These are phyloP conservation scores for Hydropsyche tenuis DNA, from an alignment of 1,140 invertebrate genomes.

Conservation along the genomic window DNA sequence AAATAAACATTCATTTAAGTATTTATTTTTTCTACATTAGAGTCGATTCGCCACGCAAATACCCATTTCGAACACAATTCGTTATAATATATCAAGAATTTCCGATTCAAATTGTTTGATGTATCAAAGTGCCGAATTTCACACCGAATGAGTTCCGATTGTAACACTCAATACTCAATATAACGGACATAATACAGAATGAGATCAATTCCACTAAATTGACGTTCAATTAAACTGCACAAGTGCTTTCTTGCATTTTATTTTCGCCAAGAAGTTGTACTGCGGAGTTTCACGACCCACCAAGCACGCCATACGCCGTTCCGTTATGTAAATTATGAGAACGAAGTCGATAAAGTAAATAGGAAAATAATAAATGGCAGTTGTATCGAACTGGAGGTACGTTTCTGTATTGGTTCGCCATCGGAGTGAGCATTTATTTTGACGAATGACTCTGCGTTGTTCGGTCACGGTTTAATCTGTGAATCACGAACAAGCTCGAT, in stretches of 20 bases:
- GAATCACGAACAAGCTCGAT: conserved; percentile 31
- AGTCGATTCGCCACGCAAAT: not conserved
- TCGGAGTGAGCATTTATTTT: conserved; percentile 20
- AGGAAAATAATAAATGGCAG: conserved; percentile 17
- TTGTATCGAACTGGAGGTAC: not conserved
- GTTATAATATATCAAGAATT: too few relatives aligned
- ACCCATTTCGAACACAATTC: too few relatives aligned
- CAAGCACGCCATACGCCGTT: conserved; percentile 11
- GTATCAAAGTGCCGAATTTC: too few relatives aligned
- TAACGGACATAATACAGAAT: too few relatives aligned
- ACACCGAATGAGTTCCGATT: too few relatives aligned
- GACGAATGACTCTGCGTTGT: conserved; percentile 17
- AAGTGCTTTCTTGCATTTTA: too few relatives aligned
- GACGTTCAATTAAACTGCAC: too few relatives aligned
- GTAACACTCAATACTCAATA: too few relatives aligned
- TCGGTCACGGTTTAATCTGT: conserved; percentile 31
- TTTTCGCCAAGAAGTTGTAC: too few relatives aligned
- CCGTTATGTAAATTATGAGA: conserved; percentile 26
- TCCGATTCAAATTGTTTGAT: too few relatives aligned
- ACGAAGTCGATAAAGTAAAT: conserved; percentile 22
- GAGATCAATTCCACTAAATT: too few relatives aligned
- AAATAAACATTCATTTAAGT: conserved; percentile 23
- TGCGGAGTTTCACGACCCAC: not conserved
- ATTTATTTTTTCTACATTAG: not conserved
- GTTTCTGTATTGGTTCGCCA: not conserved